Evolutionary conservation across 1,140 invertebrate genomes (phyloP), one percentile per base, ranked within the genome.

Genomic region (Tetramorium simillimum): DNA sequence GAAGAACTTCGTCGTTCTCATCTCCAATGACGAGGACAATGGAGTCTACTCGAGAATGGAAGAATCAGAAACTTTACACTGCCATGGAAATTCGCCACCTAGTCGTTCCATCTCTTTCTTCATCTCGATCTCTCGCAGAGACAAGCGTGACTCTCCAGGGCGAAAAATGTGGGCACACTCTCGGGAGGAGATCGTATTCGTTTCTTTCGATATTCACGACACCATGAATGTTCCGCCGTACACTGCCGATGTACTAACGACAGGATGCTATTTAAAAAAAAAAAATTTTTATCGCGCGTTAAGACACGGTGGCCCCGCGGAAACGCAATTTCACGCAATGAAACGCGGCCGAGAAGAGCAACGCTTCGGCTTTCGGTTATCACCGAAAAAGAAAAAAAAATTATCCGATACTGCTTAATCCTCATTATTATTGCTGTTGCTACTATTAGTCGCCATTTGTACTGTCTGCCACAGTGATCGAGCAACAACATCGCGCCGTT

Each of bases 71-170:
- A 76, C 72, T 84, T 88, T 86, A 70, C 91, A 92, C 92, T 92
- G 92, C 91, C 92, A 92, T 88, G 86, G 85, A 89, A 73, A 76
- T 85, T 80, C 51, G 78, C 80, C 78, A 76, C 80, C 87, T 82
- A 91, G 87, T 90, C 84, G 90, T 58, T 85, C 86, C 70, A 81
- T 73, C 67, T 85, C 58, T 53, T 76, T 69, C 69, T 63, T 86
- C 60, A 49, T 72, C 63, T 40, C 49, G 14, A 10, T 63, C 49
- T 58, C 43, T 58, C 21, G 72, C 53, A 28, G 18, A 49, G 69
- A 46, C 53, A 37, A 56, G 21, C 75, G 56, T 21, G 67, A 46
- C 21, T 73, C 43, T 89, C 69, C 56, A 78, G 56, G 21, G 24
- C 67, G 14, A 43, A 24, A n/a, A 40, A n/a, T n/a, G 18, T 21